Evolutionary conservation across 1,140 invertebrate species (phyloP), one percentile per base, ranked within the genome.

Genomic region (Hylyphantes graminicola): DNA sequence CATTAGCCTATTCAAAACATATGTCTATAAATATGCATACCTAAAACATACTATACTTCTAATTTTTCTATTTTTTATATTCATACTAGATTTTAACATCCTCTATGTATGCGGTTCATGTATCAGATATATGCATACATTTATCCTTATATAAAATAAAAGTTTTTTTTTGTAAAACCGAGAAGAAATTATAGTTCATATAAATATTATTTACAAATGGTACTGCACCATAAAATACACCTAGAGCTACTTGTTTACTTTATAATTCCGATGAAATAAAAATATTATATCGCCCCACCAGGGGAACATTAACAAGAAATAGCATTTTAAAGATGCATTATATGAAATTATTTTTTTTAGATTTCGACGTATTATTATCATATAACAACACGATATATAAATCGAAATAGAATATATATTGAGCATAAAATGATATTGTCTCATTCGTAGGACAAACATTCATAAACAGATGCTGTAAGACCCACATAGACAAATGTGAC

Each of bases 391-490:
- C 67, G 76, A 78, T 78, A 78, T 78, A 64, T 48, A 74, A 57
- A 57, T 74, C 57, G 51, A 67, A 78, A 64, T 78, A 67, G n/a
- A 78, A 78, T 78, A 64, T 67, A 78, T 78, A 78, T 78, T 78
- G 76, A 78, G 76, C 76, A 78, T 50, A 78, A 64, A 78, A 65
- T 67, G 63, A 67, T 63, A 78, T 78, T 51, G 6, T 70, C 13
- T 78, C 17, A 50, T 65, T 54, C 13, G 19, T 54, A 15, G 15
- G 35, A 76, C 35, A 70, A 12, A 50, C 68, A 70, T 53, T n/a
- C 54, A 70, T 70, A 53, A 70, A 7, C 50, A 70, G 50, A 70
- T n/a, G 13, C 53, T 70, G 19, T 53, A 70, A 51, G 68, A 70
- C 35, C 35, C 35, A 35, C 35, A 35, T 35, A 35, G 35, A 35